phyloP scores from a whole-genome alignment of 1,140 invertebrate genomes.

The Prorops nasuta region DNA sequence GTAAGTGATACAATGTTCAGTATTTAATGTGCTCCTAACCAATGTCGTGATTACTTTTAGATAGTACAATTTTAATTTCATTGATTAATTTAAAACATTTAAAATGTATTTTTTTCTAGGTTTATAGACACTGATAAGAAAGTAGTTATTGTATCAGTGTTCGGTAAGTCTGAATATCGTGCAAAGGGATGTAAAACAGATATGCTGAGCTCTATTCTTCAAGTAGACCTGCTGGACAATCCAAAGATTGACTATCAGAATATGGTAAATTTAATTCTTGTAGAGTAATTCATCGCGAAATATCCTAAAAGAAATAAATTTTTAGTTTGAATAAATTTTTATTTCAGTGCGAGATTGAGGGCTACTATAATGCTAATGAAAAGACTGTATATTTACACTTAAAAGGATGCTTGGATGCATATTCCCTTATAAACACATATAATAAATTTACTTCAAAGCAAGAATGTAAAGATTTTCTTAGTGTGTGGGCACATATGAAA shows the following conservation, averaged over 20 bases:
- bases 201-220: slow-evolving; percentile 59
- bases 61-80: slow-evolving; percentile 3
- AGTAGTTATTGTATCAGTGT: slow-evolving; percentile 66
- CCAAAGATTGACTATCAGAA: slow-evolving; percentile 46
- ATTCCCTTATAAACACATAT: slow-evolving; percentile 58
- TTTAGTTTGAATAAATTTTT: slow-evolving; percentile 13
- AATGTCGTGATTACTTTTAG: no score
- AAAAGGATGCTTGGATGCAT: slow-evolving; percentile 63
- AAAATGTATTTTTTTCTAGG: slow-evolving; percentile 27
- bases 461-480: slow-evolving; percentile 66
- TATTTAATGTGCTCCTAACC: no score
- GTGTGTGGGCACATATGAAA: slow-evolving; percentile 73
- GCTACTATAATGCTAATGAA: slow-evolving; percentile 65
- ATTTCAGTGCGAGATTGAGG: slow-evolving; percentile 65
- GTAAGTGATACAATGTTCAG: slow-evolving; percentile 20
- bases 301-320: no score
- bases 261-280: slow-evolving; percentile 46
- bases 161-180: slow-evolving; percentile 65
- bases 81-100: slow-evolving; percentile 5
- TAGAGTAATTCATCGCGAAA: no score
- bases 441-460: slow-evolving; percentile 56
- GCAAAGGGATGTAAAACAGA: slow-evolving; percentile 63
- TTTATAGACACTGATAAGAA: slow-evolving; percentile 46
- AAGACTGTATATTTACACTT: slow-evolving; percentile 69
- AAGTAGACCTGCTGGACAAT: slow-evolving; percentile 54